These are phyloP conservation scores for Scaptomyza parva DNA, from an alignment of 2,888 invertebrate genomes.

Conservation along the genomic window DNA sequence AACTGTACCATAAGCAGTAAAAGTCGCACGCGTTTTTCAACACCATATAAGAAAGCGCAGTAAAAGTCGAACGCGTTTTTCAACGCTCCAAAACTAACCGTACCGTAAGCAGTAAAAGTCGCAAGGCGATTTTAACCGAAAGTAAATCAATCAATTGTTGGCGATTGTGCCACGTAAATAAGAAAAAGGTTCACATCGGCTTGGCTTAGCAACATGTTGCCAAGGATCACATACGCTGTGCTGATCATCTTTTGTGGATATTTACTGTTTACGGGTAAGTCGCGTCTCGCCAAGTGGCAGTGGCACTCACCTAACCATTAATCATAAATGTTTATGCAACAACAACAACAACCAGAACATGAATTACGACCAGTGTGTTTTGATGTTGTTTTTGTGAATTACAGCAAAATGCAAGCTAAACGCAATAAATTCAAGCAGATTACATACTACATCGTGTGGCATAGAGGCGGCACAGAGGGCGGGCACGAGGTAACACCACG, in stretches of 20 bases:
- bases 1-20: not conserved
- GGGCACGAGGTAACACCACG: slow-evolving; percentile 21
- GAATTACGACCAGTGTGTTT: slow-evolving; percentile 45
- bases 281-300: slow-evolving; percentile 27
- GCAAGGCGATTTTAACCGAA: slow-evolving; percentile 9
- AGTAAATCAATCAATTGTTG: not conserved
- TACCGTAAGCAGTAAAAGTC: not conserved
- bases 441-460: slow-evolving; percentile 43
- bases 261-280: slow-evolving; percentile 84
- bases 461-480: slow-evolving; percentile 17
- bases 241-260: slow-evolving; percentile 83
- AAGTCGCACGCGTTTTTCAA: not conserved
- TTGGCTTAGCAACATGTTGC: slow-evolving; percentile 76
- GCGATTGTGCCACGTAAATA: no score
- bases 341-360: slow-evolving; percentile 47
- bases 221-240: slow-evolving; percentile 80
- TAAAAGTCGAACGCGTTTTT: not conserved
- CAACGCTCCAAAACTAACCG: not conserved
- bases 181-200: slow-evolving; percentile 1
- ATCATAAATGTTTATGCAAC: slow-evolving; percentile 59
- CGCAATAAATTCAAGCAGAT: slow-evolving; percentile 77
- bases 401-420: slow-evolving; percentile 57
- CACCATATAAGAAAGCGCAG: not conserved
- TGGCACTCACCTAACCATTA: slow-evolving; percentile 36
- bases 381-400: slow-evolving; percentile 49